Evolutionary conservation across 2,888 invertebrate genomes (phyloP).

Genomic region (Agrochola lota): DNA sequence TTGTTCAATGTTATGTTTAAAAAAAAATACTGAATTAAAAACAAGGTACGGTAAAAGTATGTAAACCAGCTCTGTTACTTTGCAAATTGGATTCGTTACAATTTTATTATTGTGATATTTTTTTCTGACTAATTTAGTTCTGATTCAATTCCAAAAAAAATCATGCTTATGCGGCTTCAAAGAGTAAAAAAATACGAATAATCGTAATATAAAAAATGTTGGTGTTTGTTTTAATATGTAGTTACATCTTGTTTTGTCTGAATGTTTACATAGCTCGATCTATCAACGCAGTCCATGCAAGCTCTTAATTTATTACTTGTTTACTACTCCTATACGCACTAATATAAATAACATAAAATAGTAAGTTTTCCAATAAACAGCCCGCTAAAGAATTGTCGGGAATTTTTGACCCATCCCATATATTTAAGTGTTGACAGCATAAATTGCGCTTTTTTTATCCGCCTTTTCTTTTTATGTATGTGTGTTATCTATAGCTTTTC

Average conservation of each 20-base stretch:
- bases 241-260: slow-evolving; percentile 66
- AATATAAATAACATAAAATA: slow-evolving; percentile 73
- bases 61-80: background rate
- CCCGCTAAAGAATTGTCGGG: slow-evolving; percentile 48
- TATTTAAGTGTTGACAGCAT: slow-evolving; percentile 63
- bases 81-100: background rate
- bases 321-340: slow-evolving; percentile 73
- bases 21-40: background rate
- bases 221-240: background rate
- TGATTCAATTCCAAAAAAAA: background rate
- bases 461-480: slow-evolving; percentile 41
- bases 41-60: background rate
- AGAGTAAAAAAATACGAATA: too few relatives aligned
- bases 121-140: background rate
- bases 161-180: background rate
- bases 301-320: slow-evolving; percentile 82
- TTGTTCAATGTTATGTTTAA: background rate
- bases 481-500: slow-evolving; percentile 17
- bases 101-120: background rate
- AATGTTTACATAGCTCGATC: slow-evolving; percentile 74
- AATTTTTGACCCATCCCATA: slow-evolving; percentile 58
- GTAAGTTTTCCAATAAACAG: slow-evolving; percentile 69
- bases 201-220: too few relatives aligned
- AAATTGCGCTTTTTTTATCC: slow-evolving; percentile 47
- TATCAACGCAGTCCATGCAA: slow-evolving; percentile 69